Evolutionary conservation across 2,888 invertebrate species (phyloP).

Genomic region (Dendrolimus pini): DNA sequence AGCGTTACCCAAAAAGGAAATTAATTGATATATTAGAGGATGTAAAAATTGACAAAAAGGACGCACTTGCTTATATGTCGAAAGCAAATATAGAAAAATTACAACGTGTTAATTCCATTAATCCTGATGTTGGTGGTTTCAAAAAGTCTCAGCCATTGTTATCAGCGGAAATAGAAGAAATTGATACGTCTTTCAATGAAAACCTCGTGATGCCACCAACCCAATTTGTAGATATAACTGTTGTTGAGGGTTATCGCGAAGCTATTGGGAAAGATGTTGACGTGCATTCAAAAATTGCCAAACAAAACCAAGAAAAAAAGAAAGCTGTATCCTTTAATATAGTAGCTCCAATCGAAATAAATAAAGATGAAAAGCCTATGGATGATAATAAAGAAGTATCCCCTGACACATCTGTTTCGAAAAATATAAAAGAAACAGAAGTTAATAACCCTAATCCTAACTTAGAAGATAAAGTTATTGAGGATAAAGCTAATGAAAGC

Average conservation of each 20-base stretch:
- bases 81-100: slow-evolving; percentile 38
- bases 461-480: slow-evolving; percentile 3
- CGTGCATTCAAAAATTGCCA: no score
- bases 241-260: slow-evolving; percentile 10
- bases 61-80: slow-evolving; percentile 39
- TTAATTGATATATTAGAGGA: slow-evolving; percentile 59
- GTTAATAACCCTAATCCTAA: background rate
- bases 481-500: slow-evolving; percentile 24
- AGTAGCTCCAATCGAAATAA: slow-evolving; percentile 25
- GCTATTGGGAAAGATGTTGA: no score
- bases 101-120: slow-evolving; percentile 34
- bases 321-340: slow-evolving; percentile 42
- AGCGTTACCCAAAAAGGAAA: slow-evolving; percentile 45
- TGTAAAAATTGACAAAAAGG: slow-evolving; percentile 36
- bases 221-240: slow-evolving; percentile 44
- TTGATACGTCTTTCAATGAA: slow-evolving; percentile 28
- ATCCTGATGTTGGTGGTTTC: slow-evolving; percentile 8
- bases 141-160: background rate
- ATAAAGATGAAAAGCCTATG: slow-evolving; percentile 16
- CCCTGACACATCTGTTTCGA: no score
- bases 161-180: slow-evolving; percentile 29
- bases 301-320: slow-evolving; percentile 19
- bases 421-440: background rate
- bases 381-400: background rate
- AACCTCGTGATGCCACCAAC: slow-evolving; percentile 46